phyloP scores from a whole-genome alignment of 2,888 invertebrate species.

The Stenotaenia linearis region DNA sequence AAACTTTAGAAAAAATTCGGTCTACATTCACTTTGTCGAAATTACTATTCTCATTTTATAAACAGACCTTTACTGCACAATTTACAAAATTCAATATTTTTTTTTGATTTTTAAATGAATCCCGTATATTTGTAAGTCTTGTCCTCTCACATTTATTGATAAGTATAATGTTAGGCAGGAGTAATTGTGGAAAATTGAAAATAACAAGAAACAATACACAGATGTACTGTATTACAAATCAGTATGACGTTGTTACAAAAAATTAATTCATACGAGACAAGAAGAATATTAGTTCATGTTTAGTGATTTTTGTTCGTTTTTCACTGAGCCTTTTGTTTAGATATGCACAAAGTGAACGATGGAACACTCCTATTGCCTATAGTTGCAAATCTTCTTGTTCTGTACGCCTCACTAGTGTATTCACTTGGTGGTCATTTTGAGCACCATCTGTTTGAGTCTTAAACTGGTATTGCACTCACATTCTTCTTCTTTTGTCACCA shows the following conservation, averaged over 20 bases:
- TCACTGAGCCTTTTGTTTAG: not conserved
- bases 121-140: not conserved
- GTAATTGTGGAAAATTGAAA: not conserved
- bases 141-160: constrained; percentile 2
- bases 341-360: constrained; percentile 12
- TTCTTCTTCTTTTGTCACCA: constrained; percentile 24
- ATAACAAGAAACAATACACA: constrained; percentile 24
- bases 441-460: constrained; percentile 20
- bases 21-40: not conserved
- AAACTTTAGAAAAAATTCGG: not conserved
- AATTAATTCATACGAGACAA: not conserved
- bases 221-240: not conserved
- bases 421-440: constrained; percentile 16
- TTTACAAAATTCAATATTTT: not conserved
- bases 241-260: constrained; percentile 8
- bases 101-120: not conserved
- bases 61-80: not conserved
- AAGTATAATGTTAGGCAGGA: not conserved
- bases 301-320: not conserved
- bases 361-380: not conserved
- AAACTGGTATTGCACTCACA: constrained; percentile 24
- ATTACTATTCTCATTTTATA: not conserved
- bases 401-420: constrained; percentile 2
- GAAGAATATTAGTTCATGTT: not conserved
- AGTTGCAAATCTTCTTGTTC: not conserved